Percentiles rank a stretch among this genome's conserved stretches.
Evolutionary conservation across 2,888 invertebrate genomes (phyloP).

Genomic region (Hermaeophaga mercurialis): DNA sequence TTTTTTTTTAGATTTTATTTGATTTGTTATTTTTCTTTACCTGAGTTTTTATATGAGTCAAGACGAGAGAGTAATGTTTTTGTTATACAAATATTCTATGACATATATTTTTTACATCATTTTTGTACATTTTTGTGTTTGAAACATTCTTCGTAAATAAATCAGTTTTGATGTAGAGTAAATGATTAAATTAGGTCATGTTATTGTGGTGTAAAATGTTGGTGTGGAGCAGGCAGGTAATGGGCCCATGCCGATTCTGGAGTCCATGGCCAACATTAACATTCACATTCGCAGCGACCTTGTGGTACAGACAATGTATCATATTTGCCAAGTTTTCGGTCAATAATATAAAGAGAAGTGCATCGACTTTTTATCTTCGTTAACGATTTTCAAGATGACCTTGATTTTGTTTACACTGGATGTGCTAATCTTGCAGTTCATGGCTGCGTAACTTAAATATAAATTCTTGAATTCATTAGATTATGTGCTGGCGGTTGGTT

Average conservation of each 20-base stretch:
- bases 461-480: conserved; percentile 36
- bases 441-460: conserved; percentile 40
- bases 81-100: no score
- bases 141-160: no score
- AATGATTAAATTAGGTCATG: no score
- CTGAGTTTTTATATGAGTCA: no score
- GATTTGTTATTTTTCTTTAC: no score
- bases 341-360: conserved; percentile 50
- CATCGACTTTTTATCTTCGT: conserved; percentile 52
- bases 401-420: conserved; percentile 49
- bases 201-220: no score
- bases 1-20: no score
- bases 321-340: conserved; percentile 52
- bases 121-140: no score
- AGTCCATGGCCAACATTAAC: conserved; percentile 50
- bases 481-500: conserved; percentile 7
- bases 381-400: conserved; percentile 47
- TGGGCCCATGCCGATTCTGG: conserved; percentile 41
- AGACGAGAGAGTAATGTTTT: no score
- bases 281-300: conserved; percentile 47
- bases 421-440: conserved; percentile 48
- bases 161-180: no score
- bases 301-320: conserved; percentile 51
- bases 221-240: no score
- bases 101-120: no score